Conservation (phyloP, 2,888 invertebrate species). For the Andrena flavipes region DNA sequence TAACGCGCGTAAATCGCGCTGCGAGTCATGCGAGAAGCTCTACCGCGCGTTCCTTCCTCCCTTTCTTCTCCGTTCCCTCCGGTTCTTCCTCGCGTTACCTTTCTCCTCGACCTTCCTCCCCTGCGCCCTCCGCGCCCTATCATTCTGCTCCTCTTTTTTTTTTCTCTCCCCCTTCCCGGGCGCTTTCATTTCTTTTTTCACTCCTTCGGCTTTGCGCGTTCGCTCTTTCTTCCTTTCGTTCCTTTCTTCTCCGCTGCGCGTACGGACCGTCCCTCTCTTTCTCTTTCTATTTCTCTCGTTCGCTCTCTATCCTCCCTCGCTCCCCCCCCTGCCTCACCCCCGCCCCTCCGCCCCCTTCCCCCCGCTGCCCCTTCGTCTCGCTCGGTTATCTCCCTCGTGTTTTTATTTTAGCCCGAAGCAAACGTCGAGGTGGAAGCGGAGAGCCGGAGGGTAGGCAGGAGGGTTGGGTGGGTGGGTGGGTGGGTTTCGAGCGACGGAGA, state of each 20-base stretch:
- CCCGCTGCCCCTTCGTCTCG: conserved; percentile 26
- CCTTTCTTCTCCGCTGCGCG: conserved; percentile 6
- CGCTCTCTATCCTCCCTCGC: conserved; percentile 13
- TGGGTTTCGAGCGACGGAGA: conserved; percentile 23
- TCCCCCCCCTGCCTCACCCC: not conserved
- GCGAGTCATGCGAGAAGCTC: conserved; percentile 59
- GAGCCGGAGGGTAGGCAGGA: conserved; percentile 28
- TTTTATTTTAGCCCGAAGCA: conserved; percentile 81
- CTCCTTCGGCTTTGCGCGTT: conserved; percentile 22
- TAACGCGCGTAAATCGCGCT: conserved; percentile 76
- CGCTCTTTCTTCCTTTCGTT: conserved; percentile 11
- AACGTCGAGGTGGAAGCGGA: conserved; percentile 71
- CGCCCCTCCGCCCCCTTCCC: no score
- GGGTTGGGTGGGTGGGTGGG: conserved; percentile 4
- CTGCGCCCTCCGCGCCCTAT: conserved; percentile 14
- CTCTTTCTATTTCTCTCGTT: conserved; percentile 19
- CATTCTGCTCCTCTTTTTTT: conserved; percentile 31
- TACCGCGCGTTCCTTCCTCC: not conserved
- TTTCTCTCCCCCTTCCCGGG: conserved; percentile 34
- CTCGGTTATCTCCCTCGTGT: conserved; percentile 64
- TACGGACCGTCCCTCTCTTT: conserved; percentile 1
- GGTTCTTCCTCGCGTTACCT: conserved; percentile 41
- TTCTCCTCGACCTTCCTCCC: conserved; percentile 26
- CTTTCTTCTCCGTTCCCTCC: conserved; percentile 15
- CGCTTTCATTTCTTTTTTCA: conserved; percentile 21